A percentile compares a stretch with the other conserved stretches of the same genome.
Evolutionary conservation across 2,888 invertebrate species (phyloP).

Genomic region (Copidosoma aretas): DNA sequence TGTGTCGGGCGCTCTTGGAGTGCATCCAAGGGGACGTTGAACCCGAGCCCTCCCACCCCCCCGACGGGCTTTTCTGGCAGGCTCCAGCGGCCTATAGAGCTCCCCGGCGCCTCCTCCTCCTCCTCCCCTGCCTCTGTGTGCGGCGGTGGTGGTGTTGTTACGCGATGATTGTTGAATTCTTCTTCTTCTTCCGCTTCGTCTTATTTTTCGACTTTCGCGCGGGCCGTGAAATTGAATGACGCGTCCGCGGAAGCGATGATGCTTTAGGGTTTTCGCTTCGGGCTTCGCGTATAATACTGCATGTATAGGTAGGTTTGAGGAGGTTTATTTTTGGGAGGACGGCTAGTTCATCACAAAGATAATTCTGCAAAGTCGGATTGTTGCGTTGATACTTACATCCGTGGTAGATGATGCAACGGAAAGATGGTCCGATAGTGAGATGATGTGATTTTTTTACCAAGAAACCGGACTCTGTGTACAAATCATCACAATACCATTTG

Average conservation of each 20-base stretch:
- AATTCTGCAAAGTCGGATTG: too few species aligned
- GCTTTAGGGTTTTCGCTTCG: background rate
- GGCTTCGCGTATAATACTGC: background rate
- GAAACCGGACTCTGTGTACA: too few species aligned
- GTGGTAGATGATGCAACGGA: too few species aligned
- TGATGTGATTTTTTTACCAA: too few species aligned
- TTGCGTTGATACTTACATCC: too few species aligned
- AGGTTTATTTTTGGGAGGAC: too few species aligned
- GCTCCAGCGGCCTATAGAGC: background rate
- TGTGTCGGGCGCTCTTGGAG: slow-evolving; percentile 55
- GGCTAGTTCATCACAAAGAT: too few species aligned
- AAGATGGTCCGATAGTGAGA: too few species aligned
- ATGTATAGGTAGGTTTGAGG: too few species aligned
- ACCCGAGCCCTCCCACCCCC: too few species aligned
- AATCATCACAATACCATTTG: too few species aligned
- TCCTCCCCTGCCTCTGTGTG: slow-evolving; percentile 41
- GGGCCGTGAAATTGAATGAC: background rate
- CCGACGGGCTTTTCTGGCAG: slow-evolving; percentile 34
- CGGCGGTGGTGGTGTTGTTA: slow-evolving; percentile 41
- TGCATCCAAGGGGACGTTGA: slow-evolving; percentile 61
- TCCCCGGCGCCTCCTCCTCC: slow-evolving; percentile 1
- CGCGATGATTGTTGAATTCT: slow-evolving; percentile 48
- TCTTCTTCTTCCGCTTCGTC: background rate
- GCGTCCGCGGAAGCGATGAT: too few species aligned
- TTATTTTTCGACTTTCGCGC: background rate